Base-by-base conservation (phyloP, 2,888 invertebrate species). In the Keiferia lycopersicella region DNA sequence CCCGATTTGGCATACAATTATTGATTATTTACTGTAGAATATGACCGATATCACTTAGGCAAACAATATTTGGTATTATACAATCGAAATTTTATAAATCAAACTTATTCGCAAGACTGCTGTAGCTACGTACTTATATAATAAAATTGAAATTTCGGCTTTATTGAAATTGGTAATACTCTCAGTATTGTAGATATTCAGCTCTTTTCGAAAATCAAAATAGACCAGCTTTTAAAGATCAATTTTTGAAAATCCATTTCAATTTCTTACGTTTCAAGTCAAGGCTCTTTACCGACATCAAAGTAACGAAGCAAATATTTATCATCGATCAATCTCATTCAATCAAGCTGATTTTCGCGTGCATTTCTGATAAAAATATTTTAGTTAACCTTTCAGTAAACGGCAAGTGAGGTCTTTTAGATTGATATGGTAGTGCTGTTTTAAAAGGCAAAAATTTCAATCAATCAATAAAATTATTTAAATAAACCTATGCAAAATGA, bases 251-350 rank as follows among this genome's bases (percentile, higher is more conserved):
- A n/a, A n/a, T n/a, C n/a, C n/a, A n/a, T n/a, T n/a, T n/a, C n/a
- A 30, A 30, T 51, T 22, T 11, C 18, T 22, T 51, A 22, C 14
- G 12, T 12, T 56, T 56, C 8, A 56, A 56, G 0, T 34, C 56
- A 56, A 56, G 56, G 30, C 26, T 56, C 34, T 16, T 56, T 56
- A 34, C 26, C 34, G 16, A n/a, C n/a, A 26, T 30, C 11, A 30
- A 56, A 56, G 26, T 56, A 30, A 30, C 56, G 16, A 12, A 26
- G 11, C 26, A n/a, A 56, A 30, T 30, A 26, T 56, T 26, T 30
- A n/a, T 30, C 56, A 34, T 56, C 56, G 56, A 56, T 56, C 56
- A 56, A 56, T 56, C 56, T 34, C 56, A 56, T 56, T 56, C 34
- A 56, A 56, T 56, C 56, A 56, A 56, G 16, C 2, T 14, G 34